These are phyloP conservation scores for Drosophila melanica DNA, from an alignment of 1,140 invertebrate species.

Conservation along the genomic window DNA sequence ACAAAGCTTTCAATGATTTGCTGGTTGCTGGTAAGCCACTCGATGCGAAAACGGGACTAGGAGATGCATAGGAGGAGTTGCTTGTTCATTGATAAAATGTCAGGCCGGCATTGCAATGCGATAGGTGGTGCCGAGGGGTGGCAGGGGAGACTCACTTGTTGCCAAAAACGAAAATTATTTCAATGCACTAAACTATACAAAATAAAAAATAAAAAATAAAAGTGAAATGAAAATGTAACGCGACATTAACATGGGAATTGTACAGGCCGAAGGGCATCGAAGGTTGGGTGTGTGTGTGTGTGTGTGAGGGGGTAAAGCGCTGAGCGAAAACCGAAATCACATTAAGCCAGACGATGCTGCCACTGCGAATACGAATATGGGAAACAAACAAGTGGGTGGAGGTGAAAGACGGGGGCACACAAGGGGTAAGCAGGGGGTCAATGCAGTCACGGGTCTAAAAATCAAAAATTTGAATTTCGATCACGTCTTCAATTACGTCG, in stretches of 20 bases:
- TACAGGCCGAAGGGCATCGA: background rate
- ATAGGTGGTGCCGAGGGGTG: background rate
- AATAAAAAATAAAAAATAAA: slow-evolving; percentile 11
- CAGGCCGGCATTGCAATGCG: slow-evolving; percentile 15
- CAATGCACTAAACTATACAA: slow-evolving; percentile 30
- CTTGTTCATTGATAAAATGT: slow-evolving; percentile 31
- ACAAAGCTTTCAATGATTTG: slow-evolving; percentile 52
- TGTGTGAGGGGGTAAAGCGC: background rate
- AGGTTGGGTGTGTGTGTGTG: background rate
- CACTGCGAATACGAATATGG: slow-evolving; percentile 27
- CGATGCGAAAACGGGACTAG: background rate
- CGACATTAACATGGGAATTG: slow-evolving; percentile 30
- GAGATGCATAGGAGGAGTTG: background rate
- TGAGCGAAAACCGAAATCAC: slow-evolving; percentile 66
- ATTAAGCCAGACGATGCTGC: slow-evolving; percentile 47
- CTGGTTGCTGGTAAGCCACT: slow-evolving; percentile 35
- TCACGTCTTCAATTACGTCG: slow-evolving; percentile 83
- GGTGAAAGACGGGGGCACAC: too few relatives aligned
- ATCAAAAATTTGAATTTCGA: slow-evolving; percentile 83
- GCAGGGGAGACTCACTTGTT: slow-evolving; percentile 46
- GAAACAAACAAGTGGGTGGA: slow-evolving; percentile 16
- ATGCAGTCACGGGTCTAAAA: slow-evolving; percentile 70
- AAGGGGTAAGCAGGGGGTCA: slow-evolving; percentile 20
- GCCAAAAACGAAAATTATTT: slow-evolving; percentile 63
- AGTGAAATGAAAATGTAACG: slow-evolving; percentile 29